A percentile compares a stretch with the other conserved stretches of the same genome.
Evolutionary conservation across 2,888 invertebrate genomes (phyloP).

Genomic region (Pecten maximus): DNA sequence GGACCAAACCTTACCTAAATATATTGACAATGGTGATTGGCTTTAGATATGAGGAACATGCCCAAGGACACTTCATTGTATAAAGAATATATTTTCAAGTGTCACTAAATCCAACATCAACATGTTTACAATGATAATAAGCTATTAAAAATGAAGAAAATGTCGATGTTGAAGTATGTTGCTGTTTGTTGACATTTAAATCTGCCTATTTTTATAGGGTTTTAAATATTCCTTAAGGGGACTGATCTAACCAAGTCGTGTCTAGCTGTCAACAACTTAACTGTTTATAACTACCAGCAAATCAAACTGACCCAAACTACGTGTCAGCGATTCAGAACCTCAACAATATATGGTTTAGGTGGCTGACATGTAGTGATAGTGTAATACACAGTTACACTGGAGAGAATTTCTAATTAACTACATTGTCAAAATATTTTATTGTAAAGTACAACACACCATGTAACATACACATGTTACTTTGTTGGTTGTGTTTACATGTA

Average conservation of each 20-base stretch:
- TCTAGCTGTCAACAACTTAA: neutral
- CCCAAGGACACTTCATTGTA: neutral
- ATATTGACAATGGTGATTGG: neutral
- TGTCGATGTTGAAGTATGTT: neutral
- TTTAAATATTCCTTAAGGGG: neutral
- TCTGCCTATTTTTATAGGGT: neutral
- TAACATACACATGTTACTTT: too few relatives aligned
- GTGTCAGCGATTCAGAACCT: neutral
- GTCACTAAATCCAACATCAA: neutral
- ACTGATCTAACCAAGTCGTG: neutral
- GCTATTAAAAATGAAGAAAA: neutral
- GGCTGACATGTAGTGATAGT: too few relatives aligned
- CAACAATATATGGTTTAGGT: too few relatives aligned
- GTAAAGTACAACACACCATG: too few relatives aligned
- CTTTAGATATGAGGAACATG: neutral
- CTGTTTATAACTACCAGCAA: neutral
- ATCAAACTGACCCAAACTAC: neutral
- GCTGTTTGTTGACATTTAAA: slow-evolving; percentile 24
- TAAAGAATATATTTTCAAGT: neutral
- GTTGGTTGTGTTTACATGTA: too few relatives aligned
- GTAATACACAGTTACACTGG: too few relatives aligned
- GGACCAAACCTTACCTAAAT: neutral
- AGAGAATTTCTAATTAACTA: too few relatives aligned
- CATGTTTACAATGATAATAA: slow-evolving; percentile 12
- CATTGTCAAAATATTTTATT: too few relatives aligned